These are phyloP conservation scores for Sminthurides aquaticus DNA, from an alignment of 2,888 invertebrate genomes.

Conservation along the genomic window DNA sequence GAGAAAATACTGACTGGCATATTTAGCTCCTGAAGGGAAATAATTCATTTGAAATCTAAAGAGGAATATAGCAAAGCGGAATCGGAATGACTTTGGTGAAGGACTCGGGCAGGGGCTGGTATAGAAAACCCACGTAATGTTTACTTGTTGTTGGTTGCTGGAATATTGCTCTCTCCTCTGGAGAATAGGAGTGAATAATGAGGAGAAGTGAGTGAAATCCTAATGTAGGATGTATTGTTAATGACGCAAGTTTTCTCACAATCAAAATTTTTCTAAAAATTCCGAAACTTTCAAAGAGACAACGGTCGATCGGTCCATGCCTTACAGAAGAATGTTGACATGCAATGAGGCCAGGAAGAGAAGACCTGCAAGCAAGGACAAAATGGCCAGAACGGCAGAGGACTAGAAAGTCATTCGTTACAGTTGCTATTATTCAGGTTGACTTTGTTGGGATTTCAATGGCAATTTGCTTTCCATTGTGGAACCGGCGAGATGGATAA, in stretches of 20 bases:
- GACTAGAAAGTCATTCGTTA: background rate
- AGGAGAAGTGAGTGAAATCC: no score
- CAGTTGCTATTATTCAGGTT: background rate
- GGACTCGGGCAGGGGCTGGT: no score
- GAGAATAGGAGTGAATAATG: no score
- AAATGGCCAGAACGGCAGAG: no score
- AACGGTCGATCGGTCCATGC: background rate
- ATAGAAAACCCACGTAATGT: no score
- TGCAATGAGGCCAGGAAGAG: no score
- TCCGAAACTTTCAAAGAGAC: background rate
- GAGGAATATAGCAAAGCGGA: background rate
- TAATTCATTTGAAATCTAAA: no score
- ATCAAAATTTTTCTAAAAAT: background rate
- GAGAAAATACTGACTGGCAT: background rate
- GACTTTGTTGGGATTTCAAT: background rate
- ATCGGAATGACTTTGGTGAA: no score
- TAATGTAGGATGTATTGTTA: background rate
- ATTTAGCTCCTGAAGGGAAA: background rate
- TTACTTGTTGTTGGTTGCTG: background rate
- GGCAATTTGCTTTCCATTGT: background rate
- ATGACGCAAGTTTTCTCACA: background rate
- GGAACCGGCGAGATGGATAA: background rate
- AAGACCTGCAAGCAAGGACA: background rate
- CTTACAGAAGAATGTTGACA: background rate
- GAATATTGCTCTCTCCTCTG: background rate